Evolutionary conservation across 2,113 vertebrate species (phyloP), one percentile per base, ranked within the genome.

Genomic region (Perca flavescens): DNA sequence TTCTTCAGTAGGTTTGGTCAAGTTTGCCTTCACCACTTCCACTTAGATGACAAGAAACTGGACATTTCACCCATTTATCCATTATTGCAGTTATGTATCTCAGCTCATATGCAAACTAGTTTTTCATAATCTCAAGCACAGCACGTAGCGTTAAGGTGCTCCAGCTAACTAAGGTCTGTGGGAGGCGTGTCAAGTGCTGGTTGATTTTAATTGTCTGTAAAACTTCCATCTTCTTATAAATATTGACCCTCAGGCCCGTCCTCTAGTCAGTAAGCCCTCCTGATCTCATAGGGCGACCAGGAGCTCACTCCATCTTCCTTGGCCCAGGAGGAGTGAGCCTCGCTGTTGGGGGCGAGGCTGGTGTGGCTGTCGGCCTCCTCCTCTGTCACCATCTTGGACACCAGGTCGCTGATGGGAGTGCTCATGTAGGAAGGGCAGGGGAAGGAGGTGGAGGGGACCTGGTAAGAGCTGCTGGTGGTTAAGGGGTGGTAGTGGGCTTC

Each of bases 281-380:
- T 92, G 57, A 96, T 92, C 80, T 99, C 97, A 0, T 96, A 98
- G 0, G 95, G 62, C 0, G 96, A 95, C 97, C 97, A 99, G 21
- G 92, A 53, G 70, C 92, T 85, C 71, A 82, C 91, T 12, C 85
- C 93, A 0, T 98, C 97, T 63, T 98, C 97, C 78, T 97, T 99
- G 0, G 86, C 80, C 98, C 97, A 99, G 54, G 94, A 84, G 8
- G 93, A 53, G 1, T 96, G 92, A 25, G 74, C 90, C 0, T 96
- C 96, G 0, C 95, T 85, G 52, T 91, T 34, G 0, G 86, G 1
- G 0, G 92, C 56, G 6, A 96, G 95, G 1, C 87, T 19, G 21
- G 65, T 5, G 43, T 92, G 91, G 84, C 72, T 28, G 8, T 94
- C 80, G 0, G 81, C 36, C 11, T 74, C 66, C 25, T 96, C 96